Percentiles rank a stretch among this genome's conserved stretches.
These are phyloP conservation scores for Hyperoodon ampullatus DNA, from an alignment of 2,113 vertebrate species.

Conservation along the genomic window DNA sequence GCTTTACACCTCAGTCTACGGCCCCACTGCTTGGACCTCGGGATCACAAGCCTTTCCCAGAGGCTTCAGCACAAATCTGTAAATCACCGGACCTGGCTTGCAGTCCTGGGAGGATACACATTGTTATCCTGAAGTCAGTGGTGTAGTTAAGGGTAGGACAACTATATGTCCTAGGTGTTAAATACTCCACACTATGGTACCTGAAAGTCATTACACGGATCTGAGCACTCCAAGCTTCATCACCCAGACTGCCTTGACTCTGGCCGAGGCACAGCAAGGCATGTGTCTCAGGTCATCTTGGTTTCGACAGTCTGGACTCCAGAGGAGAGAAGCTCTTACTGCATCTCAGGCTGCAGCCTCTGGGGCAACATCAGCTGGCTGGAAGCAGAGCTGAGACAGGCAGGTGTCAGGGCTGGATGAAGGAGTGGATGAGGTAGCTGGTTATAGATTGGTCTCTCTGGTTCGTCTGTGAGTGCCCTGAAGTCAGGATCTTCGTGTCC, in stretches of 20 bases:
- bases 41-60: background rate
- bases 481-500: background rate
- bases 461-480: background rate
- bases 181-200: background rate
- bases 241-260: background rate
- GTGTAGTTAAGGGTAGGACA: background rate
- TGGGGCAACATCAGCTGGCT: background rate
- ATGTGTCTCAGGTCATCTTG: background rate
- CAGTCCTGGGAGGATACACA: background rate
- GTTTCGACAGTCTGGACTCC: rapidly evolving
- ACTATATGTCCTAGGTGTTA: background rate
- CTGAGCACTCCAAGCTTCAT: background rate
- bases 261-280: no score
- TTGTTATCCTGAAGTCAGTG: background rate
- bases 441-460: no score
- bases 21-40: background rate
- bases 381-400: background rate
- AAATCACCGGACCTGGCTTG: background rate
- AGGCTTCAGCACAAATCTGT: background rate
- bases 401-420: background rate
- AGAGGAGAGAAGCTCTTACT: background rate
- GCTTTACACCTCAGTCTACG: rapidly evolving
- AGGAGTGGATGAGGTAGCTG: no score
- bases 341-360: background rate
- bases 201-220: background rate